These are phyloP conservation scores for Phalacrocorax carbo DNA, from an alignment of 2,113 vertebrate genomes.

Conservation along the genomic window DNA sequence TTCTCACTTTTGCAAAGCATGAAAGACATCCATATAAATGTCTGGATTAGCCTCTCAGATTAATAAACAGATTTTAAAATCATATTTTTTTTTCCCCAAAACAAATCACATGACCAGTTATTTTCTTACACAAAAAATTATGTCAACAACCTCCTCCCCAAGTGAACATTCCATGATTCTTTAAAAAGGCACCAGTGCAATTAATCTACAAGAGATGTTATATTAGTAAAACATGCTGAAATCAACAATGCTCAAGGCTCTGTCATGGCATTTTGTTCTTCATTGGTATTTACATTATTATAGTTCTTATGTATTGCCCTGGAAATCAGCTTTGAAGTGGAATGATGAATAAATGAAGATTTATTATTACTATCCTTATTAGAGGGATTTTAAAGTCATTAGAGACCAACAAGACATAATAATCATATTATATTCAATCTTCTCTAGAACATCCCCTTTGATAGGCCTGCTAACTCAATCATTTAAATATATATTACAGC, in stretches of 20 bases:
- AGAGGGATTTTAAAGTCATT: conserved; percentile 57
- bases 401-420: conserved; percentile 49
- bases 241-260: neutral
- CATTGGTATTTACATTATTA: conserved; percentile 30
- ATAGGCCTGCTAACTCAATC: conserved; percentile 37
- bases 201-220: neutral
- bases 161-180: neutral
- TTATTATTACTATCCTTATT: conserved; percentile 57
- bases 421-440: conserved; percentile 40
- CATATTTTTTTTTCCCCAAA: neutral
- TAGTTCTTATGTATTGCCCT: neutral
- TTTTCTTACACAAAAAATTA: neutral
- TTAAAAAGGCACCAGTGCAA: neutral
- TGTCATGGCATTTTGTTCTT: conserved; percentile 16
- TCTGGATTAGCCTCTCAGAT: neutral
- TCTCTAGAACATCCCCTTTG: conserved; percentile 50
- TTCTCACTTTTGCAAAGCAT: neutral
- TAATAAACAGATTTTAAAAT: neutral
- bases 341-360: conserved; percentile 59
- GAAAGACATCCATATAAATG: neutral
- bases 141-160: neutral
- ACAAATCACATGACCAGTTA: neutral
- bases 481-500: conserved; percentile 3
- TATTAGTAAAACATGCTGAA: conserved; percentile 21
- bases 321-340: conserved; percentile 58